These are phyloP conservation scores for Caenorhabditis sp. DNA, from an alignment of 2,888 invertebrate species.

Conservation along the genomic window DNA sequence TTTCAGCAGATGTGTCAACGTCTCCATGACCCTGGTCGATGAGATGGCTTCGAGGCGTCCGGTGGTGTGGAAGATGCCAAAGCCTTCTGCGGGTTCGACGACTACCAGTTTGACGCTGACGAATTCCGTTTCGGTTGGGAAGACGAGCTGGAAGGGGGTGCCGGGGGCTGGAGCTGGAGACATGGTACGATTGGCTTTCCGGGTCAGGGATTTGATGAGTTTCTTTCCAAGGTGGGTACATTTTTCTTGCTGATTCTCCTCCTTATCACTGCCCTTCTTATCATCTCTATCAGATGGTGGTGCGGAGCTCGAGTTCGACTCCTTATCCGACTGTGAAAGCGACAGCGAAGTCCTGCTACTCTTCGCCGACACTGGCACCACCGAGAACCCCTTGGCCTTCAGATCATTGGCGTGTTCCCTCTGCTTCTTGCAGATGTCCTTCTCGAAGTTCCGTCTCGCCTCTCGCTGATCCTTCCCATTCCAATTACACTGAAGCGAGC, in stretches of 20 bases:
- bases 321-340: not conserved
- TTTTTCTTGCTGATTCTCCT: not conserved
- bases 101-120: not conserved
- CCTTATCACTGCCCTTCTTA: not conserved
- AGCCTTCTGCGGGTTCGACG: not conserved
- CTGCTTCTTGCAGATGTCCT: not conserved
- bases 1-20: not conserved
- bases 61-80: not conserved
- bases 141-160: not conserved
- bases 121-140: not conserved
- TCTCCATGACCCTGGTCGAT: not conserved
- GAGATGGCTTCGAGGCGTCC: too few relatives aligned
- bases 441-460: not conserved
- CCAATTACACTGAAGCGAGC: constrained; percentile 1
- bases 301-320: not conserved
- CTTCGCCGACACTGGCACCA: not conserved
- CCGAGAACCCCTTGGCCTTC: not conserved
- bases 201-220: too few relatives aligned
- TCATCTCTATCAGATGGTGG: not conserved
- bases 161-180: not conserved
- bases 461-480: not conserved
- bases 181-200: too few relatives aligned
- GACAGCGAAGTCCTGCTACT: not conserved
- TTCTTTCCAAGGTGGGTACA: not conserved
- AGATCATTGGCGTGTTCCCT: not conserved